phyloP scores from a whole-genome alignment of 2,888 invertebrate species.

The Aelia acuminata region DNA sequence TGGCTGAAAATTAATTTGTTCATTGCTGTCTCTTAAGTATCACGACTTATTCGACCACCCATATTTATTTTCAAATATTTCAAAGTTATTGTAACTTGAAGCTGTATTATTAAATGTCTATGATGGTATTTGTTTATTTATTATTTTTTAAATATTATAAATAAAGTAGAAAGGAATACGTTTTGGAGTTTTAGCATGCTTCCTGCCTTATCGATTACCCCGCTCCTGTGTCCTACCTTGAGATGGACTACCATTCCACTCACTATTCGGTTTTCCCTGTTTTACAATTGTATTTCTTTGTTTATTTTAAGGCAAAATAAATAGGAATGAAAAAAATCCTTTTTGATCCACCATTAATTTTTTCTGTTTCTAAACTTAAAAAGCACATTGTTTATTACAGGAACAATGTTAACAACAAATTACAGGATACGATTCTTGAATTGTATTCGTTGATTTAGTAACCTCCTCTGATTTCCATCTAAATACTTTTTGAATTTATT shows the following conservation, averaged over 20 bases:
- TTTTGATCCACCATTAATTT: no score
- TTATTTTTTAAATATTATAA: background rate
- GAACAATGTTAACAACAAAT: no score
- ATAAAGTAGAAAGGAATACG: background rate
- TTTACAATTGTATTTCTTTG: background rate
- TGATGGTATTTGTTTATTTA: background rate
- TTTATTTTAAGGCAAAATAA: no score
- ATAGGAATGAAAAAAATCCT: no score
- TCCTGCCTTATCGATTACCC: background rate
- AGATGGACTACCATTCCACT: background rate
- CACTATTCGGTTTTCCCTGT: background rate
- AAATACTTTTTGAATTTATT: no score
- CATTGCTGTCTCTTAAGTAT: no score
- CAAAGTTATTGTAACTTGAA: background rate
- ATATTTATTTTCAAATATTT: background rate
- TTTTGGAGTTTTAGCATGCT: background rate
- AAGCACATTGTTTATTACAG: no score
- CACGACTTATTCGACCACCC: background rate
- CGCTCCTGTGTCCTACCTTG: constrained; percentile 3
- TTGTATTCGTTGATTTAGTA: no score
- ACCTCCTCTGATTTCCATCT: no score
- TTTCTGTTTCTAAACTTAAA: no score
- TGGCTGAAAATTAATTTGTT: no score
- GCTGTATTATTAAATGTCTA: background rate
- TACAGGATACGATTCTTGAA: no score